Percentiles rank a stretch among this genome's conserved stretches.
These are phyloP conservation scores for Archips crataeganus DNA, from an alignment of 2,888 invertebrate genomes.

Conservation along the genomic window DNA sequence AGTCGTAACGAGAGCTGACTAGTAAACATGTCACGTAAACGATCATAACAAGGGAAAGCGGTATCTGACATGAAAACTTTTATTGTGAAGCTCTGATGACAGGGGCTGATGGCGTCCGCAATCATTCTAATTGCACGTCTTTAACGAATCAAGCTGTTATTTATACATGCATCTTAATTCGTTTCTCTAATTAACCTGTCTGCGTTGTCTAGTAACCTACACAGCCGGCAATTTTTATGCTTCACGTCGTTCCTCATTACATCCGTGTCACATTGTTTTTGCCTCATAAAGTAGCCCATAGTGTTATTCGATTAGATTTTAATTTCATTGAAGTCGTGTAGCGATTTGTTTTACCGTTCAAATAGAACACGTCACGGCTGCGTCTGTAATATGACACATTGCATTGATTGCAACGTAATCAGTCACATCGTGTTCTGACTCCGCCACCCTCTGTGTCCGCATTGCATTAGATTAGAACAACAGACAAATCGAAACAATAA, in stretches of 20 bases:
- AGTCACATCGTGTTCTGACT: neutral
- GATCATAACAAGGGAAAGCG: conserved; percentile 43
- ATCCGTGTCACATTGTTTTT: conserved; percentile 10
- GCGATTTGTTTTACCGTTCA: neutral
- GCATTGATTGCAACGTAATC: conserved; percentile 3
- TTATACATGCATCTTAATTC: neutral
- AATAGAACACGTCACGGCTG: neutral
- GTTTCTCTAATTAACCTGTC: neutral
- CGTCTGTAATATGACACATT: neutral
- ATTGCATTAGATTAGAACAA: neutral
- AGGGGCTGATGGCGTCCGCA: conserved; percentile 24
- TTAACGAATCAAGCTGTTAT: conserved; percentile 8
- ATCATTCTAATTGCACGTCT: conserved; percentile 29
- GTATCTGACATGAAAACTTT: conserved; percentile 30
- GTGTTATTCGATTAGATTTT: neutral
- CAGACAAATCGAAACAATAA: conserved; percentile 15
- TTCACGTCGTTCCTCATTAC: neutral
- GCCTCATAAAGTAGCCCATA: neutral
- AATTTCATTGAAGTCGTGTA: neutral
- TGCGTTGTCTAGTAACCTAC: neutral
- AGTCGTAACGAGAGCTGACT: conserved; percentile 46
- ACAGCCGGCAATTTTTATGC: conserved; percentile 1
- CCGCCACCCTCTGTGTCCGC: neutral
- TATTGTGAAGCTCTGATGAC: conserved; percentile 36
- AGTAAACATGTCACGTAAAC: conserved; percentile 44